Conservation (phyloP, 1,140 invertebrate genomes). For the Atta cephalotes region DNA sequence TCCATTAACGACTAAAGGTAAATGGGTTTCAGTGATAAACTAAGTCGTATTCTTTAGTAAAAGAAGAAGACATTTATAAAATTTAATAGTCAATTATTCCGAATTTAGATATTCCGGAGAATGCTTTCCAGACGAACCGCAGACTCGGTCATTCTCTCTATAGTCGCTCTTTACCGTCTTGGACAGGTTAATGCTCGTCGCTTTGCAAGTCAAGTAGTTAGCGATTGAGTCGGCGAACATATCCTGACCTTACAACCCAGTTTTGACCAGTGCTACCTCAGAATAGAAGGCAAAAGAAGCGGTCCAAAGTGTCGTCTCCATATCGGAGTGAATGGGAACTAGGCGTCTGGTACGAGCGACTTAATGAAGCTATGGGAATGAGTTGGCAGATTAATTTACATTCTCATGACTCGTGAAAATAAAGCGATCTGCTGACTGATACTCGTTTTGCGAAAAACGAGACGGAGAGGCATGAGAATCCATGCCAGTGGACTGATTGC, state of each 20-base stretch:
- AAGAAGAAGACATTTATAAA: not conserved
- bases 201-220: constrained; percentile 37
- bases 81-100: not conserved
- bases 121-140: not conserved
- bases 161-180: not conserved
- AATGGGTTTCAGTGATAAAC: not conserved
- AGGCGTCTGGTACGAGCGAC: not conserved
- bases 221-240: constrained; percentile 34
- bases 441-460: constrained; percentile 27
- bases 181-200: constrained; percentile 34
- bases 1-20: not conserved
- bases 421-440: constrained; percentile 26
- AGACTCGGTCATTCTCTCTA: not conserved
- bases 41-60: not conserved
- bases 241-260: constrained; percentile 74
- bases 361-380: constrained; percentile 42
- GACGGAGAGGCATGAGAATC: not conserved
- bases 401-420: constrained; percentile 46
- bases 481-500: constrained; percentile 40
- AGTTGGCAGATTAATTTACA: constrained; percentile 16
- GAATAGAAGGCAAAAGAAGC: constrained; percentile 35
- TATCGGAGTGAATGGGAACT: not conserved
- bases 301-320: not conserved
- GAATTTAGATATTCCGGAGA: not conserved
- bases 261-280: constrained; percentile 18